Evolutionary conservation across 2,888 invertebrate species (phyloP), one percentile per base, ranked within the genome.

Genomic region (Lacanobia wlatinum): DNA sequence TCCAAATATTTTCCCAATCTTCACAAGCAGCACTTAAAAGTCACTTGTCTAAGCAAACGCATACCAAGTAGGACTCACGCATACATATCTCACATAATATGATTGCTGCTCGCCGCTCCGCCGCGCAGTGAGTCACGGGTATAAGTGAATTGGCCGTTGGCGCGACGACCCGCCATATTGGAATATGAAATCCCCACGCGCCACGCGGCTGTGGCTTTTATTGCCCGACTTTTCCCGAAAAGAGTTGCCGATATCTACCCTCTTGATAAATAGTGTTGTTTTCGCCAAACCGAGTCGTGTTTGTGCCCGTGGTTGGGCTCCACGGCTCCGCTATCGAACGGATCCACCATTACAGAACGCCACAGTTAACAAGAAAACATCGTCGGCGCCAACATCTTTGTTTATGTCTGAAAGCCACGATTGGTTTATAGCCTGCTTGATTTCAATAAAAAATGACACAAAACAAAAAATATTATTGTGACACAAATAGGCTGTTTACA

Each of bases 241-340:
- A 91, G 90, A 92, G 91, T 91, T 90, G 88, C 80, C 91, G 91
- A 93, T 93, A 92, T 93, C 91, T 89, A 90, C 93, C 94, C 93
- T 92, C 92, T 91, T 95, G 95, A 96, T 95, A 95, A 95, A 96
- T 95, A 90, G 94, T 93, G 94, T 96, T 96, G 96, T 96, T 96
- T 96, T 95, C 95, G 95, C 91, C 93, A 92, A 94, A 88, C 90
- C 73, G 82, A 75, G 87, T 87, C 91, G 91, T 94, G 93, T 95
- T 95, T 94, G 94, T 92, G 74, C 70, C 90, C 91, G 86, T 83
- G 90, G 90, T 87, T 87, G 81, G 70, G 60, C 72, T 81, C 75
- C 70, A 76, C 86, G 70, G 62, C 72, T 81, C 75, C 71, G 76
- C 86, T 86, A 86, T 88, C 86, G 83, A 82, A 74, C 85, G 82